A percentile compares a stretch with the other conserved stretches of the same genome.
These are phyloP conservation scores for Pelmatolapia mariae DNA, from an alignment of 2,113 vertebrate species.

Conservation along the genomic window DNA sequence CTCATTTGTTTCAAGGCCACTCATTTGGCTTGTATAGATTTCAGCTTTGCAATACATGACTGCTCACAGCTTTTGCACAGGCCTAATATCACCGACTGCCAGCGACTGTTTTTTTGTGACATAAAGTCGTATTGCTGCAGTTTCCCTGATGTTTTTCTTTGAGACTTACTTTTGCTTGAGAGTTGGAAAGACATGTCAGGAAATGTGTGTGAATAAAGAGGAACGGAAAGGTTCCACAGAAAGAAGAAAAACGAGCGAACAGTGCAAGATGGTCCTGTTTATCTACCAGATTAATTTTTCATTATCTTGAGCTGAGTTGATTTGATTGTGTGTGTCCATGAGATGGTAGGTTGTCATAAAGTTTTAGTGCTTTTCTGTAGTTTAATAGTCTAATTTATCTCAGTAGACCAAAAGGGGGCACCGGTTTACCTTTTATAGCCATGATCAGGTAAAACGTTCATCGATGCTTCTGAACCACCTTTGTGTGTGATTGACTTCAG, in stretches of 20 bases:
- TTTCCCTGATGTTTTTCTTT: background rate
- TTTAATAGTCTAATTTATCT: background rate
- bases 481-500: background rate
- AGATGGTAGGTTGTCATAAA: background rate
- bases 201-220: background rate
- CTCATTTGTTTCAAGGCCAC: constrained; percentile 44
- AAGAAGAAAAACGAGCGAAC: background rate
- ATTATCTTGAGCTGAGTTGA: background rate
- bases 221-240: background rate
- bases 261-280: background rate
- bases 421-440: background rate
- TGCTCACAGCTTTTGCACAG: constrained; percentile 37
- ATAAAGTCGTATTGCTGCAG: background rate
- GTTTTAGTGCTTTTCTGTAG: background rate
- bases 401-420: constrained; percentile 34
- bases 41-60: constrained; percentile 31
- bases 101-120: constrained; percentile 18
- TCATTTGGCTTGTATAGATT: constrained; percentile 54
- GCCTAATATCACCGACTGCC: constrained; percentile 20
- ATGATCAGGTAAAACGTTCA: background rate
- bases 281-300: constrained; percentile 4
- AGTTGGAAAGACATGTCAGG: background rate
- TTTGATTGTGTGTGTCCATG: background rate
- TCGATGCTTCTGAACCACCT: background rate
- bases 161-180: background rate